Conservation (phyloP, 2,113 vertebrate genomes). For the Tychaedon coryphoeus region DNA sequence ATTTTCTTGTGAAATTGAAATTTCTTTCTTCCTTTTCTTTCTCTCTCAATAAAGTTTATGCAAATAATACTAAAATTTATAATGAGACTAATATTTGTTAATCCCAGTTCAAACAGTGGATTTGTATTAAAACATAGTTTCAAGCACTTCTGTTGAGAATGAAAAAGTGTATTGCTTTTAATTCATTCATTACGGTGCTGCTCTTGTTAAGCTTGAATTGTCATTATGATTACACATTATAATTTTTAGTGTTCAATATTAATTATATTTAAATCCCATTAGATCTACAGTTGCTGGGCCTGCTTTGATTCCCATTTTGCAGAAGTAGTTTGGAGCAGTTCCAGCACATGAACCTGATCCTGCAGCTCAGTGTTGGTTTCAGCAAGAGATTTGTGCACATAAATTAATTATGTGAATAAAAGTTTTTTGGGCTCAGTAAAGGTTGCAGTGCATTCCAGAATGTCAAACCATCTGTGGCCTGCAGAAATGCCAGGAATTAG, state of each 20-base stretch:
- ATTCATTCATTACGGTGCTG: background rate
- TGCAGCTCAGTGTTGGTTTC: background rate
- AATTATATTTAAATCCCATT: slow-evolving; percentile 56
- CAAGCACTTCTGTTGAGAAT: background rate
- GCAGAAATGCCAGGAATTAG: background rate
- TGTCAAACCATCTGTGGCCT: background rate
- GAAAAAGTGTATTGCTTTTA: background rate
- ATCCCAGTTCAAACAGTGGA: slow-evolving; percentile 52
- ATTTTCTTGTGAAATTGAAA: slow-evolving; percentile 21
- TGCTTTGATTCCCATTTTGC: background rate
- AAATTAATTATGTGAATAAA: background rate
- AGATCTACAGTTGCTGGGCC: background rate
- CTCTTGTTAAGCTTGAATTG: slow-evolving; percentile 23
- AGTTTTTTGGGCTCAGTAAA: background rate
- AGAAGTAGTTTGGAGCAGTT: slow-evolving; percentile 1
- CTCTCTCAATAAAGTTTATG: slow-evolving; percentile 4
- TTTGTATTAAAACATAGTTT: slow-evolving; percentile 31
- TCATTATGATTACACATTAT: slow-evolving; percentile 23
- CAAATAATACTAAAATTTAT: slow-evolving; percentile 30
- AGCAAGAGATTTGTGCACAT: background rate
- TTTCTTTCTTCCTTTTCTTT: background rate
- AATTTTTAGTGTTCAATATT: slow-evolving; percentile 12
- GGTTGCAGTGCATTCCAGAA: background rate
- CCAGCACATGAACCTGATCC: background rate
- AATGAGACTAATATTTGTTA: slow-evolving; percentile 58